Evolutionary conservation across 2,888 invertebrate genomes (phyloP).

Genomic region (Nysson spinosus): DNA sequence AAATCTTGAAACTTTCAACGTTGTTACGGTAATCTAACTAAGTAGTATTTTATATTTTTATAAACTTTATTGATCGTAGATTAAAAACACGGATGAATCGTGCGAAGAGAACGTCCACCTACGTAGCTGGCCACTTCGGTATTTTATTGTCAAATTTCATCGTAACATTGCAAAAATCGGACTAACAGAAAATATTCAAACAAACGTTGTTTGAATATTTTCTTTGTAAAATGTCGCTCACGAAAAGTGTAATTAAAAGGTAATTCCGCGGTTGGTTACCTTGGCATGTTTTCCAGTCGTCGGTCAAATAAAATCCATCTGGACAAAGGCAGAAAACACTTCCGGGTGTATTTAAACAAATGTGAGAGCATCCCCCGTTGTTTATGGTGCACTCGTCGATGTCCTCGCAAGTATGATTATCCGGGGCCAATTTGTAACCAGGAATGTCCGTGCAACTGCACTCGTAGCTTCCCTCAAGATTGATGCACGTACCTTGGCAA

Average conservation of each 20-base stretch:
- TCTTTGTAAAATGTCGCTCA: too few relatives aligned
- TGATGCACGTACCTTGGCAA: conserved; percentile 82
- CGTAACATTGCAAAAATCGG: too few relatives aligned
- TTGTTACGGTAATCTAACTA: too few relatives aligned
- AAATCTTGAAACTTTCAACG: too few relatives aligned
- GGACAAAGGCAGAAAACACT: conserved; percentile 74
- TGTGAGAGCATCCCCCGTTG: conserved; percentile 81
- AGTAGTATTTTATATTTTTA: neutral
- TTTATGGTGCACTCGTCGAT: conserved; percentile 79
- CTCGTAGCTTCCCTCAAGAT: conserved; percentile 80
- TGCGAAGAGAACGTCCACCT: too few relatives aligned
- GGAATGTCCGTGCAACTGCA: conserved; percentile 81
- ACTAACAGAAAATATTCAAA: too few relatives aligned
- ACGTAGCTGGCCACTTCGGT: too few relatives aligned
- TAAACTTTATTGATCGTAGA: neutral
- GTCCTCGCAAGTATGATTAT: conserved; percentile 81
- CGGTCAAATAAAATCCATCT: conserved; percentile 67
- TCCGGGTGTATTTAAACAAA: conserved; percentile 81
- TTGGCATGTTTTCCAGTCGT: conserved; percentile 70
- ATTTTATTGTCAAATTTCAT: too few relatives aligned
- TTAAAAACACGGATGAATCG: too few relatives aligned
- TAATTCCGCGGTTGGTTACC: conserved; percentile 50
- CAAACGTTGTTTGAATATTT: too few relatives aligned
- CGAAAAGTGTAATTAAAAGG: too few relatives aligned
- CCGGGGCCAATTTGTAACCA: conserved; percentile 80